Conservation (phyloP, 1,140 invertebrate species). For the Tachypleus tridentatus region DNA sequence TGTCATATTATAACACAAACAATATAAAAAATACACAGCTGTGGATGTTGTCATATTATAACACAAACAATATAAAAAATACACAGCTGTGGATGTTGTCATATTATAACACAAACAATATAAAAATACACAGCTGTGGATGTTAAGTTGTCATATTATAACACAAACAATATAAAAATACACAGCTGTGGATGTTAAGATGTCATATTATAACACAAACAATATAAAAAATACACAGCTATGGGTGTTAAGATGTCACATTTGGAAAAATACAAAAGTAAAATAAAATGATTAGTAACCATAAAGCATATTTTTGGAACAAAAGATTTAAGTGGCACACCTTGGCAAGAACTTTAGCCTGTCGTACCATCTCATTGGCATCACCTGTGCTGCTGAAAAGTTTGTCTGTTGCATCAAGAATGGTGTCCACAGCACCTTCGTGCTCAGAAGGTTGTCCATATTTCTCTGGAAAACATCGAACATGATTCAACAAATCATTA, state of each 20-base stretch:
- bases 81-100: too few species aligned
- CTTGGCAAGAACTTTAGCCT: conserved; percentile 74
- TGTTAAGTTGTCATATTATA: too few species aligned
- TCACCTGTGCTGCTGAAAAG: conserved; percentile 72
- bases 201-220: too few species aligned
- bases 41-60: too few species aligned
- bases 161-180: too few species aligned
- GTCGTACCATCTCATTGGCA: conserved; percentile 86
- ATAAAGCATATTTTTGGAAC: background rate
- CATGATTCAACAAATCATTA: conserved; percentile 80
- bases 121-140: too few species aligned
- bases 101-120: too few species aligned
- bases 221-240: too few species aligned
- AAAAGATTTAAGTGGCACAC: conserved; percentile 14
- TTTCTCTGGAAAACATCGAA: conserved; percentile 38
- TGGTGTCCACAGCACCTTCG: conserved; percentile 75
- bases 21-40: too few species aligned
- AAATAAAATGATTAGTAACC: background rate
- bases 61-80: too few species aligned
- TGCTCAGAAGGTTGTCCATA: conserved; percentile 41
- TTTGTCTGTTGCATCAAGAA: conserved; percentile 77
- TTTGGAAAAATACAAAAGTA: background rate
- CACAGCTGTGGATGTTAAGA: too few species aligned
- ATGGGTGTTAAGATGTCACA: background rate
- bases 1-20: too few species aligned